Conservation (phyloP, 2,797 vertebrate species). For the Apogon hyalosoma region DNA sequence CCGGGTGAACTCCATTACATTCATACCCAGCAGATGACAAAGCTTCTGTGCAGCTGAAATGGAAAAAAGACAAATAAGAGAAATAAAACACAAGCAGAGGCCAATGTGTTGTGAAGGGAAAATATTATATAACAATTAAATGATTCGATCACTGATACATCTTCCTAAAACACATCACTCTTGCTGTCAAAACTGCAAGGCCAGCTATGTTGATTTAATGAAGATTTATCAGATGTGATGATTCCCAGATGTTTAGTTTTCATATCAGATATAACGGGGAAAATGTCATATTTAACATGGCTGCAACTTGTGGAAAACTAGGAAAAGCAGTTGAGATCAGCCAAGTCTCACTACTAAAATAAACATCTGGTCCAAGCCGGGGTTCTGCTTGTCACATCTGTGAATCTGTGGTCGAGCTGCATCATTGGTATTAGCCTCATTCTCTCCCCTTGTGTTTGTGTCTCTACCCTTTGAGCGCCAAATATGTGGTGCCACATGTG, state of each 20-base stretch:
- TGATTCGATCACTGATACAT: neutral
- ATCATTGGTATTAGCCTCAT: constrained; percentile 29
- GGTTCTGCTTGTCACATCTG: constrained; percentile 53
- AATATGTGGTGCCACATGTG: constrained; percentile 58
- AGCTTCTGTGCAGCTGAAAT: constrained; percentile 95
- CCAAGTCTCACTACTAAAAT: constrained; percentile 35
- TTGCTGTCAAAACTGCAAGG: constrained; percentile 4
- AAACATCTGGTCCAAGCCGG: constrained; percentile 33
- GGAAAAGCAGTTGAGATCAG: constrained; percentile 16
- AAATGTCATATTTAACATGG: constrained; percentile 44
- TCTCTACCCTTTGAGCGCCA: constrained; percentile 37
- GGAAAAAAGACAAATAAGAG: constrained; percentile 8
- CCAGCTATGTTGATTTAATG: neutral
- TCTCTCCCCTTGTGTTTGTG: constrained; percentile 3
- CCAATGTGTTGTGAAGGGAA: no score
- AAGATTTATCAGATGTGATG: constrained; percentile 15
- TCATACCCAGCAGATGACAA: constrained; percentile 95
- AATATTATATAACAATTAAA: neutral
- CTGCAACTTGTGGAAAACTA: constrained; percentile 49
- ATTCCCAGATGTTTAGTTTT: constrained; percentile 22
- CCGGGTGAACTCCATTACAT: constrained; percentile 97
- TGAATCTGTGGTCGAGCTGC: constrained; percentile 49
- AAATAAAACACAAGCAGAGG: neutral
- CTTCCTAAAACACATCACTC: neutral
- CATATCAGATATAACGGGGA: constrained; percentile 23